phyloP scores from a whole-genome alignment of 2,888 invertebrate genomes.

The Xestobium rufovillosum region DNA sequence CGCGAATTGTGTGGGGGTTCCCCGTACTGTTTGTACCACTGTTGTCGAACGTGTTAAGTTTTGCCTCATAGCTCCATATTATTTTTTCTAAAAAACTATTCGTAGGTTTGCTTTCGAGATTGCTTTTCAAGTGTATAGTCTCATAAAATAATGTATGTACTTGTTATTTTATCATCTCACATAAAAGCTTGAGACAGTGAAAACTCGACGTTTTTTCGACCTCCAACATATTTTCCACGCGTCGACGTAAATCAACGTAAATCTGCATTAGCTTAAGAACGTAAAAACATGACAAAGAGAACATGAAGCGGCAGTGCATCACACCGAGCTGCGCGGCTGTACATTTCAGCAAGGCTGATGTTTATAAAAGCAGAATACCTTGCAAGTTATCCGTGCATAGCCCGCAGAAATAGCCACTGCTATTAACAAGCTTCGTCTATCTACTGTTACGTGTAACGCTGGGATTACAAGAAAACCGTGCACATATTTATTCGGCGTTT shows the following conservation, averaged over 20 bases:
- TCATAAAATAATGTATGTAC: no score
- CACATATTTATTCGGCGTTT: conserved; percentile 1
- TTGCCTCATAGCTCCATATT: no score
- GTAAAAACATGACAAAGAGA: conserved; percentile 35
- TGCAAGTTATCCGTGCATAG: conserved; percentile 22
- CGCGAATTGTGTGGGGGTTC: no score
- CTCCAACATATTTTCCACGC: no score
- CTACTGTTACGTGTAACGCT: not conserved
- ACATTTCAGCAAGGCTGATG: conserved; percentile 24
- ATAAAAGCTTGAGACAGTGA: no score
- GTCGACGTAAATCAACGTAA: conserved; percentile 32
- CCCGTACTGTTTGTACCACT: no score
- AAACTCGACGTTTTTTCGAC: no score
- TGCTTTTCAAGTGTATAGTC: no score
- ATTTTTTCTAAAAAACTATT: no score
- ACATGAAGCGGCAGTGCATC: conserved; percentile 33
- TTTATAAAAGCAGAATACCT: conserved; percentile 29
- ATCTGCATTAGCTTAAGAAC: conserved; percentile 31
- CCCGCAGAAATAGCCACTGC: conserved; percentile 30
- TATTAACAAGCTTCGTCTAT: conserved; percentile 23
- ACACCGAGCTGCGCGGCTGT: conserved; percentile 19
- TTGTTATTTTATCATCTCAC: no score
- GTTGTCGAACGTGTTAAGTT: no score
- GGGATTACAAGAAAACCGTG: not conserved
- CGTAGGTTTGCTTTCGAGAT: no score